These are phyloP conservation scores for Schizotus pectinicornis DNA, from an alignment of 2,888 invertebrate species.

Conservation along the genomic window DNA sequence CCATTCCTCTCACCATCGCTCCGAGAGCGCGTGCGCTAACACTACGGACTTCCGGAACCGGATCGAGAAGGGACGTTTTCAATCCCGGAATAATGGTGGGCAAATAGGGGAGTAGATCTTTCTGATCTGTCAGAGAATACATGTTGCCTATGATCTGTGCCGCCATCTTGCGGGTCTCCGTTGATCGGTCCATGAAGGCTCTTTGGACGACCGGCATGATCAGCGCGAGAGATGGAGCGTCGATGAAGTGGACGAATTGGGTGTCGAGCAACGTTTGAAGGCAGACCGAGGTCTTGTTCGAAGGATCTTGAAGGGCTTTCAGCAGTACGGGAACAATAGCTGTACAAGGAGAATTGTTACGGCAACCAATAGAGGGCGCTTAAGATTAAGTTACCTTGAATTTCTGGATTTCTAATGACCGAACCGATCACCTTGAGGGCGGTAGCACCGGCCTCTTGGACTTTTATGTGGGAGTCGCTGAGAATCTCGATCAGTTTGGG, in stretches of 20 bases:
- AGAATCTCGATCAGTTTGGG: slow-evolving; percentile 96
- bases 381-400: slow-evolving; percentile 68
- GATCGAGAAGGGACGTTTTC: slow-evolving; percentile 94
- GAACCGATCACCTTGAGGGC: slow-evolving; percentile 96
- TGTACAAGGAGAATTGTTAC: slow-evolving; percentile 43
- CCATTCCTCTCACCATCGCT: slow-evolving; percentile 97
- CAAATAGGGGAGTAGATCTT: slow-evolving; percentile 95
- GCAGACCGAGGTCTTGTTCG: slow-evolving; percentile 90
- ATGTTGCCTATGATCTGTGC: slow-evolving; percentile 99
- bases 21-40: slow-evolving; percentile 96
- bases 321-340: slow-evolving; percentile 87
- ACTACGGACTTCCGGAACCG: slow-evolving; percentile 96
- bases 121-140: slow-evolving; percentile 98
- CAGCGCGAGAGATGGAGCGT: slow-evolving; percentile 96
- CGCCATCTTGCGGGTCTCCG: slow-evolving; percentile 98
- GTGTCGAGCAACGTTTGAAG: slow-evolving; percentile 93
- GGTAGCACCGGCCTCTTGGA: slow-evolving; percentile 95
- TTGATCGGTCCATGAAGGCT: slow-evolving; percentile 96
- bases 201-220: slow-evolving; percentile 99
- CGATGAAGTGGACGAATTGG: slow-evolving; percentile 98
- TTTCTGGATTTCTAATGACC: slow-evolving; percentile 98
- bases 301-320: slow-evolving; percentile 94
- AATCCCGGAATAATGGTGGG: slow-evolving; percentile 96
- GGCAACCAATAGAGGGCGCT: not conserved
- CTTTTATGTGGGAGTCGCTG: slow-evolving; percentile 94